Percentiles rank a stretch among this genome's conserved stretches.
These are phyloP conservation scores for Dicaeum eximium DNA, from an alignment of 2,113 vertebrate genomes.

Conservation along the genomic window DNA sequence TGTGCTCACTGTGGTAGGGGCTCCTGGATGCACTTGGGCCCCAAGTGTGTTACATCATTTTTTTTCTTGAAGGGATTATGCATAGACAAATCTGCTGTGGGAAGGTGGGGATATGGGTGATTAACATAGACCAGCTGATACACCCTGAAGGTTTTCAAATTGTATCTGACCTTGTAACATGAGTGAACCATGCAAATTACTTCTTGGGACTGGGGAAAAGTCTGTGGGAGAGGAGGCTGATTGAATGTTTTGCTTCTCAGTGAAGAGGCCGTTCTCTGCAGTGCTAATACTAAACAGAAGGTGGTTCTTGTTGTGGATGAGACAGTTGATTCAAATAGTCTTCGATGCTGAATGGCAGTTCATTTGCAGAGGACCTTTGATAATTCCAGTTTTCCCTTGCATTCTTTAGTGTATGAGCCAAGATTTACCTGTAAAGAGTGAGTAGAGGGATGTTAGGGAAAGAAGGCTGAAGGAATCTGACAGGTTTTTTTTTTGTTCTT, in stretches of 20 bases:
- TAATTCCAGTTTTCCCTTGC: not conserved
- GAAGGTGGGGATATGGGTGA: not conserved
- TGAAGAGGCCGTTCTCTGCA: not conserved
- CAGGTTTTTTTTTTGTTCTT: not conserved
- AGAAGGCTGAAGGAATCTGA: not conserved
- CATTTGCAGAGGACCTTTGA: not conserved
- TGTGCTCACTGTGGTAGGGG: not conserved
- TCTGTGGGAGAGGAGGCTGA: not conserved
- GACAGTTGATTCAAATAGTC: not conserved
- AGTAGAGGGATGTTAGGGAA: not conserved
- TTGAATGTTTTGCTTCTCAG: not conserved
- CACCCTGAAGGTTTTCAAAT: not conserved
- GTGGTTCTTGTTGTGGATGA: not conserved
- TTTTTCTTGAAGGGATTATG: not conserved
- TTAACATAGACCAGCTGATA: not conserved
- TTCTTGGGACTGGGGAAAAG: not conserved
- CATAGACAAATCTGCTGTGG: not conserved
- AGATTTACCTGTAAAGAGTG: not conserved
- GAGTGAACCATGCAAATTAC: not conserved
- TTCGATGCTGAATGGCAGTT: not conserved
- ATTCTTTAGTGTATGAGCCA: not conserved
- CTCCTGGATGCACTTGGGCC: not conserved
- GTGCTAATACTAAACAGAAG: not conserved
- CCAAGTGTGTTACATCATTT: fast-evolving
- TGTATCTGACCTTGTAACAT: not conserved